Base-by-base conservation (phyloP, 1,140 invertebrate genomes). In the Achroia grisella region DNA sequence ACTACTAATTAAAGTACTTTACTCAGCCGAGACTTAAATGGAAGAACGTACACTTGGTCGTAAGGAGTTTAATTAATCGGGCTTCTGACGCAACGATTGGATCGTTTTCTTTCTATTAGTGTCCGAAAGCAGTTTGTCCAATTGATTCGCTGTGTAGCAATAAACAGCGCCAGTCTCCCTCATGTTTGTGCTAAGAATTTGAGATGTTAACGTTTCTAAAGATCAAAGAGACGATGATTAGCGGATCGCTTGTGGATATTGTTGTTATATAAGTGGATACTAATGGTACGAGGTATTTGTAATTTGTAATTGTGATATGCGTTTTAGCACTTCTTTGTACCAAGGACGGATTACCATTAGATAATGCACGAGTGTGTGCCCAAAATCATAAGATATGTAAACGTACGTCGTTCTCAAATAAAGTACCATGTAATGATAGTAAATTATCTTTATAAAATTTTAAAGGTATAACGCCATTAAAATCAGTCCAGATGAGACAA, bases 1-100 rank as follows among this genome's bases (percentile, higher is more conserved):
- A 75, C 66, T 71, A 70, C 76, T 81, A 80, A 84, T 81, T 81
- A 78, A 78, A 80, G 70, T 71, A 77, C 65, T 79, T 72, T 57
- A 73, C 60, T 59, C 41, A 15, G 62, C 40, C 48, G 56, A 52
- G 63, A 61, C 58, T 70, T 71, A 71, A 79, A 81, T 73, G 71
- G 70, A 71, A 75, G 53, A 67, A 58, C 50, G 54, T 67, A 64
- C 59, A 67, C 44, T 68, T 52, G 56, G 52, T 67, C 52, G 67
- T 73, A 71, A 69, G 57, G 65, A 77, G 61, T 72, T 77, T 79
- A 80, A 82, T 85, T 82, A 85, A 81, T 85, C 73, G 58, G 48
- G 44, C 44, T 35, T 53, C 57, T 77, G 71, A 75, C 65, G 77
- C 62, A 78, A 77, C 54, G 46, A 50, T 52, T 48, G 47, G 61